Evolutionary conservation across 2,113 vertebrate species (phyloP).

Genomic region (Solea senegalensis): DNA sequence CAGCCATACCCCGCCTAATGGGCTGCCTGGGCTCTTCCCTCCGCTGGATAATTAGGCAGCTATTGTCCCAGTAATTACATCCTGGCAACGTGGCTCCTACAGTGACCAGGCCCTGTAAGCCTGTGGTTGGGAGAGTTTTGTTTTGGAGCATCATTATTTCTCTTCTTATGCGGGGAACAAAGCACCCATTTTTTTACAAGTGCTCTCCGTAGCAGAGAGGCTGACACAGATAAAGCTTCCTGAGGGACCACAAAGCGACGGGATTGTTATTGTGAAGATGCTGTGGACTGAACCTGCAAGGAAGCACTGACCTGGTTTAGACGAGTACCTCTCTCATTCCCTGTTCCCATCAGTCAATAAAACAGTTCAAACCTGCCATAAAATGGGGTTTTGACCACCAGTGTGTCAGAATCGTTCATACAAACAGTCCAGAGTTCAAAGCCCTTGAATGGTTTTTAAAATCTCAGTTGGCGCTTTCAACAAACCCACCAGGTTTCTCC

Average conservation of each 20-base stretch:
- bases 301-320: conserved; percentile 72
- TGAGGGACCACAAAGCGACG: conserved; percentile 60
- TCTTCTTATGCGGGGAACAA: conserved; percentile 69
- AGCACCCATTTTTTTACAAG: conserved; percentile 68
- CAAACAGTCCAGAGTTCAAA: too few species aligned
- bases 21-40: conserved; percentile 63
- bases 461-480: conserved; percentile 36
- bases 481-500: conserved; percentile 20
- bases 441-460: too few species aligned
- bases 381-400: too few species aligned
- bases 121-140: conserved; percentile 66
- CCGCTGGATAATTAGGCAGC: conserved; percentile 80
- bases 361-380: neutral
- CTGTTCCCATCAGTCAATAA: neutral
- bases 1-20: conserved; percentile 67
- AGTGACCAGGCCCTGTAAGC: conserved; percentile 52
- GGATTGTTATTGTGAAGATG: conserved; percentile 67
- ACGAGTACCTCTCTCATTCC: conserved; percentile 5
- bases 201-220: conserved; percentile 43
- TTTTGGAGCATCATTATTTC: conserved; percentile 77
- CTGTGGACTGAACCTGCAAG: conserved; percentile 57
- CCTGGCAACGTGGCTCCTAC: conserved; percentile 62
- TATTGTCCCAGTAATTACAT: conserved; percentile 79
- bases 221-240: conserved; percentile 59
- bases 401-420: too few species aligned